Evolutionary conservation across 2,888 invertebrate species (phyloP).

Genomic region (Salpingus planirostris): DNA sequence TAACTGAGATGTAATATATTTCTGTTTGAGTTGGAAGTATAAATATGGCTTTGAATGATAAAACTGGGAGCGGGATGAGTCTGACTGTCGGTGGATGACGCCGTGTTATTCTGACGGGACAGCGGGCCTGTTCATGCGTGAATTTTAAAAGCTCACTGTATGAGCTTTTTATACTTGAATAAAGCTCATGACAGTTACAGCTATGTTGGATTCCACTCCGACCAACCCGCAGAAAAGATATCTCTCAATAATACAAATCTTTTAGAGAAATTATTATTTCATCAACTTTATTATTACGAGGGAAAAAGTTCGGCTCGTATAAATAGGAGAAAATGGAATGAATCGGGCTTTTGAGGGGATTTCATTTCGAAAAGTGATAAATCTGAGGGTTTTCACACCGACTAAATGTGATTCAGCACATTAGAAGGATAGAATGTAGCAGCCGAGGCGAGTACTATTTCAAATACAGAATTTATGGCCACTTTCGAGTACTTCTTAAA

Average conservation of each 20-base stretch:
- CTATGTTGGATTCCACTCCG: slow-evolving; percentile 23
- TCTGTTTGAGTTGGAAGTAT: slow-evolving; percentile 20
- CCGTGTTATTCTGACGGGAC: slow-evolving; percentile 35
- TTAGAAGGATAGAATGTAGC: slow-evolving; percentile 17
- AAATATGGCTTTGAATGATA: slow-evolving; percentile 31
- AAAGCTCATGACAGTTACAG: slow-evolving; percentile 37
- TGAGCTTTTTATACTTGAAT: slow-evolving; percentile 36
- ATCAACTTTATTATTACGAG: no score
- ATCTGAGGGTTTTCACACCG: background rate
- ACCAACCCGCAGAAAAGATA: no score
- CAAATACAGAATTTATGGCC: slow-evolving; percentile 18
- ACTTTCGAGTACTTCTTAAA: slow-evolving; percentile 19
- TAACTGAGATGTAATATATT: no score
- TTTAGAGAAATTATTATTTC: no score
- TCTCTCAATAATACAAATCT: no score
- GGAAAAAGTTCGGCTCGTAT: no score
- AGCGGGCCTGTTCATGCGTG: slow-evolving; percentile 35
- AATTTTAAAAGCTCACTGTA: slow-evolving; percentile 37
- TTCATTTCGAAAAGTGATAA: no score
- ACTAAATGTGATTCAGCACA: slow-evolving; percentile 17
- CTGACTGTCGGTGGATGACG: slow-evolving; percentile 27
- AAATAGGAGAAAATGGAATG: no score
- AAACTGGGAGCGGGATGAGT: slow-evolving; percentile 22
- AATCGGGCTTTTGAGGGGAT: no score
- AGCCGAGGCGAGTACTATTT: slow-evolving; percentile 11